Evolutionary conservation across 2,888 invertebrate species (phyloP).

Genomic region (Drosophila anomelani): DNA sequence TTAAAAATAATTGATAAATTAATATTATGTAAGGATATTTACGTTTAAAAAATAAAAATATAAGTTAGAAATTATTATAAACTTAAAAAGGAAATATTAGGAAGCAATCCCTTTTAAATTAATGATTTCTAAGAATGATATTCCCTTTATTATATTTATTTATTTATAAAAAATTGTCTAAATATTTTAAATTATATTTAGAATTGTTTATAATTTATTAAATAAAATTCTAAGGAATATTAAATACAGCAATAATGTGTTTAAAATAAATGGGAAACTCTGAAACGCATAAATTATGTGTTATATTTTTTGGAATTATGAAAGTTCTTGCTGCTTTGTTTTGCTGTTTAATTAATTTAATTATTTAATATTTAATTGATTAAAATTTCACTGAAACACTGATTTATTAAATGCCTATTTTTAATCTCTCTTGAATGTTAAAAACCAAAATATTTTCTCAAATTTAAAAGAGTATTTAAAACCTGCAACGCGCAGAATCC

Average conservation of each 20-base stretch:
- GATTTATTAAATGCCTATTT: not conserved
- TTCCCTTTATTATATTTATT: not conserved
- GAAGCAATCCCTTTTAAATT: not conserved
- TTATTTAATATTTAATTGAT: too few relatives aligned
- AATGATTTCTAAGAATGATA: not conserved
- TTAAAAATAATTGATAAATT: not conserved
- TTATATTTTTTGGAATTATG: not conserved
- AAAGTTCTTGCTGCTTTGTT: not conserved
- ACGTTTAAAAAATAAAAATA: not conserved
- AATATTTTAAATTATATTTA: not conserved
- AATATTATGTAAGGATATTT: not conserved
- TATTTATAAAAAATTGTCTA: not conserved
- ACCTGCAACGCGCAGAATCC: conserved; percentile 43
- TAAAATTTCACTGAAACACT: not conserved
- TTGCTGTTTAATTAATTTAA: not conserved
- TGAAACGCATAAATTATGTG: not conserved
- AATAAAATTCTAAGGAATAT: not conserved
- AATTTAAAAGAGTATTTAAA: not conserved
- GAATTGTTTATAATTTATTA: not conserved
- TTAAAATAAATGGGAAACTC: too few relatives aligned
- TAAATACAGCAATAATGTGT: not conserved
- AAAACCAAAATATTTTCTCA: not conserved
- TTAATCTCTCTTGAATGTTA: too few relatives aligned
- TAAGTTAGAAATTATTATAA: not conserved
- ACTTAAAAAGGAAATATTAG: not conserved